A percentile compares a stretch with the other conserved stretches of the same genome.
These are phyloP conservation scores for Canis aureus DNA, from an alignment of 2,113 vertebrate genomes.

Conservation along the genomic window DNA sequence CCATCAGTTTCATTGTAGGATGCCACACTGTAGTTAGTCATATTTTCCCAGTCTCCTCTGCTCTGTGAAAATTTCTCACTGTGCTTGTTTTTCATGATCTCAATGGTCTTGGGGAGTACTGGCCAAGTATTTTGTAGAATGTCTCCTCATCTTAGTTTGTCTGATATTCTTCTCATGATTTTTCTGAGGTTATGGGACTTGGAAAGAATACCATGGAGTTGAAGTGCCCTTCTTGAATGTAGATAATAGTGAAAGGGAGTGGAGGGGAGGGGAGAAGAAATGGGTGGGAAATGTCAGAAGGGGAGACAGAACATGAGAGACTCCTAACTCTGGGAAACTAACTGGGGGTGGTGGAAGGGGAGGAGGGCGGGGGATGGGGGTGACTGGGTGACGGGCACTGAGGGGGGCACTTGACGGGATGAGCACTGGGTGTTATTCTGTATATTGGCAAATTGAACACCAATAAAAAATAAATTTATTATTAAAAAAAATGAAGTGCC, in stretches of 20 bases:
- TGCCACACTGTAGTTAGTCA: neutral
- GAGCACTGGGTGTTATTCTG: too few relatives aligned
- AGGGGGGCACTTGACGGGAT: too few relatives aligned
- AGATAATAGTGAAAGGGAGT: too few relatives aligned
- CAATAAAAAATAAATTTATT: too few relatives aligned
- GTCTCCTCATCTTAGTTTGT: neutral
- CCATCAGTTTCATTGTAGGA: slow-evolving; percentile 9
- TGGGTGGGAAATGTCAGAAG: too few relatives aligned
- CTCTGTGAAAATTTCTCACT: neutral
- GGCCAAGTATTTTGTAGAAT: neutral
- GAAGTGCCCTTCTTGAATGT: neutral
- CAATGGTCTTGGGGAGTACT: neutral
- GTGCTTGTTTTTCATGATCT: neutral
- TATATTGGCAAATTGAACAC: too few relatives aligned
- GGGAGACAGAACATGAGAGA: too few relatives aligned
- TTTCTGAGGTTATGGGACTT: neutral
- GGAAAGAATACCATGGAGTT: neutral
- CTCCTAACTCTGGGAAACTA: too few relatives aligned
- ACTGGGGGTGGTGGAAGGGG: too few relatives aligned
- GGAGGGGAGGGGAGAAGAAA: too few relatives aligned
- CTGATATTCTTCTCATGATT: neutral
- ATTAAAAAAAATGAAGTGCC: neutral
- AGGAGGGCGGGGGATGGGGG: too few relatives aligned
- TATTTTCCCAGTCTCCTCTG: neutral
- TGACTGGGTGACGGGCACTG: too few relatives aligned